Evolutionary conservation across 2,113 vertebrate genomes (phyloP).

Genomic region (Corythornis vintsioides): DNA sequence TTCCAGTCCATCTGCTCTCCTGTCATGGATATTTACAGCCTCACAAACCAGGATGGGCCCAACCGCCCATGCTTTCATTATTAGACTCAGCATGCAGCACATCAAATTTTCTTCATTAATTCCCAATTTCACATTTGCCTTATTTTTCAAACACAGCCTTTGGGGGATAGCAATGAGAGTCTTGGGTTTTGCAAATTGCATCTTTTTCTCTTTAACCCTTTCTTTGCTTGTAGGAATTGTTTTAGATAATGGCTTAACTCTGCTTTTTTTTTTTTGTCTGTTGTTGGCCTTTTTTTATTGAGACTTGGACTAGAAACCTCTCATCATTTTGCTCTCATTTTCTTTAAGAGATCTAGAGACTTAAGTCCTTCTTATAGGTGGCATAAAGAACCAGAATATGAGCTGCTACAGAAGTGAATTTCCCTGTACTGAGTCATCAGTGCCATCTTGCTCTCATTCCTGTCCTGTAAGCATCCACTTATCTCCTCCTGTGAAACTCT

Average conservation of each 20-base stretch:
- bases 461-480: background rate
- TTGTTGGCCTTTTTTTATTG: background rate
- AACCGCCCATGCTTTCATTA: background rate
- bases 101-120: slow-evolving; percentile 34
- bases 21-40: slow-evolving; percentile 25
- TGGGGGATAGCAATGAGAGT: background rate
- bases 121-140: slow-evolving; percentile 5
- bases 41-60: background rate
- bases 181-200: background rate
- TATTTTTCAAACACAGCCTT: slow-evolving; percentile 23
- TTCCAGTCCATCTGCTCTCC: slow-evolving; percentile 21
- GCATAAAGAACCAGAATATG: background rate
- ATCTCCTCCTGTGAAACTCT: background rate
- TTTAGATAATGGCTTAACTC: background rate
- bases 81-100: slow-evolving; percentile 21
- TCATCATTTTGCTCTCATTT: background rate
- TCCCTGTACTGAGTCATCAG: background rate
- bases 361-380: background rate
- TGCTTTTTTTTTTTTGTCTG: background rate
- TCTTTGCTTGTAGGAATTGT: background rate
- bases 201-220: background rate
- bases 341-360: background rate
- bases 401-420: background rate
- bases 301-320: background rate
- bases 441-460: background rate